Base-by-base conservation (phyloP, 2,888 invertebrate genomes). In the Perizoma affinitatum region DNA sequence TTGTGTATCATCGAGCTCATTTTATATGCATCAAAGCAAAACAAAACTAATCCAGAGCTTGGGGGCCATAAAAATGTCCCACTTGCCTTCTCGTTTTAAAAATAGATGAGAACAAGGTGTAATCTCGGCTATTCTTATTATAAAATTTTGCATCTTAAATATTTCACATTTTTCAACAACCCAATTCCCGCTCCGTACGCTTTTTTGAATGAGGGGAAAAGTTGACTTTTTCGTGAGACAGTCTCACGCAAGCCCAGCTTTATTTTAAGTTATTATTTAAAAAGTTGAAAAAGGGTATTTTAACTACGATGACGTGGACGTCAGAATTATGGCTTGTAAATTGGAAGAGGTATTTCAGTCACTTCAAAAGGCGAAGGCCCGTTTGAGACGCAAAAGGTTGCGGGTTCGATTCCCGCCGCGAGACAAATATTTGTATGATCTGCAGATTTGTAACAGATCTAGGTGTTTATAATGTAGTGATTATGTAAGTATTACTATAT, bases 21-120 rank as follows among this genome's bases (percentile, higher is more conserved):
- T 90, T 80, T 86, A 84, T 88, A 92, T 92, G 91, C 91, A 91
- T 91, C 91, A 91, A 90, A 90, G 82, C 85, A 86, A 86, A 90
- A 92, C 90, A 90, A 91, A 90, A 90, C 90, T 91, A 90, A 92
- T 92, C 90, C 88, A 84, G 80, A 83, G 84, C 87, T 79, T 78
- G 75, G 82, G 76, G 86, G 90, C 87, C 89, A 90, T 91, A 92
- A 92, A 92, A 91, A 87, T 86, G 87, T 89, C 89, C 87, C 87
- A 86, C 84, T 87, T 85, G 86, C 82, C 75, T 73, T 79, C 78
- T 74, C 78, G 82, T 81, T 82, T 89, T 87, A 87, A 90, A 90
- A 87, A 90, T 90, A 86, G 83, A 92, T 86, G 90, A 87, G 81
- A 72, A 74, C 84, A 87, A 90, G 90, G 90, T 89, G 90, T 90